phyloP scores from a whole-genome alignment of 2,797 vertebrate species.

The Enteromius mattozi region DNA sequence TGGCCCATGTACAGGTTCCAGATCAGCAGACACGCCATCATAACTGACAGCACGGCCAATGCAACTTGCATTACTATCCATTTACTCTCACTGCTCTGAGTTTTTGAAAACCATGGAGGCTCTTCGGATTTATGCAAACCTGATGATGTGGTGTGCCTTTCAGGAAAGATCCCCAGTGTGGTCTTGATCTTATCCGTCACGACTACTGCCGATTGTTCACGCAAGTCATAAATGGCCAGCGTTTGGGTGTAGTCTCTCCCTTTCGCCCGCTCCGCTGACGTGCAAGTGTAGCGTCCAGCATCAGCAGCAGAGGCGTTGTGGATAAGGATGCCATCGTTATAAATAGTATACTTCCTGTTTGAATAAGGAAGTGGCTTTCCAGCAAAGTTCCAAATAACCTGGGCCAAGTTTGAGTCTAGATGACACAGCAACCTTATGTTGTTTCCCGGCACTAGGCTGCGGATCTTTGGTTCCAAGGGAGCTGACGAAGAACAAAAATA shows the following conservation, averaged over 20 bases:
- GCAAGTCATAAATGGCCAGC: conserved; percentile 69
- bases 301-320: conserved; percentile 64
- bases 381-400: conserved; percentile 72
- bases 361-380: conserved; percentile 64
- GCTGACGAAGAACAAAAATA: conserved; percentile 61
- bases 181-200: background rate
- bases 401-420: conserved; percentile 77
- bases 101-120: conserved; percentile 38
- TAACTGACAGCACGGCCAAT: conserved; percentile 68
- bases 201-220: conserved; percentile 18
- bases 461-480: conserved; percentile 60
- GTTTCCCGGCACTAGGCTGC: conserved; percentile 69
- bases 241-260: conserved; percentile 64
- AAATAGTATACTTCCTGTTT: conserved; percentile 73
- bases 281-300: conserved; percentile 72
- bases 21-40: conserved; percentile 68
- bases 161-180: background rate
- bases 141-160: background rate
- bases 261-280: conserved; percentile 70
- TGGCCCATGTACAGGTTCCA: conserved; percentile 73
- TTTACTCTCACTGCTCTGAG: conserved; percentile 29
- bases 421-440: conserved; percentile 72
- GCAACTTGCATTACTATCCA: conserved; percentile 68
- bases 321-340: conserved; percentile 71
- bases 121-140: accelerated